These are phyloP conservation scores for Myiotriccus ornatus DNA, from an alignment of 2,797 vertebrate genomes.

Conservation along the genomic window DNA sequence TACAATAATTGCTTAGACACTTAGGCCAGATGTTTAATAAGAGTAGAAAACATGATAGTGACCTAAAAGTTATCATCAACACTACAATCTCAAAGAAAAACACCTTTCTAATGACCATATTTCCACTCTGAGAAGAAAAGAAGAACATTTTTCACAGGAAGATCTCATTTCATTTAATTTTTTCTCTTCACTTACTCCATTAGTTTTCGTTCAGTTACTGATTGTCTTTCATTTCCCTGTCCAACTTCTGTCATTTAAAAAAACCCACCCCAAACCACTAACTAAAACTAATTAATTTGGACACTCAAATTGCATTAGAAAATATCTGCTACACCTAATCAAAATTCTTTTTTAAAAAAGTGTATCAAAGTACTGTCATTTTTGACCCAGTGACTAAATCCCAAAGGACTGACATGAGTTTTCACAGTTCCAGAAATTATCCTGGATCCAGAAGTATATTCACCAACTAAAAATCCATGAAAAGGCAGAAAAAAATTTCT, in stretches of 20 bases:
- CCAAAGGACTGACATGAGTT: background rate
- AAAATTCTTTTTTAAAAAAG: background rate
- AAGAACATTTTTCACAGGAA: conserved; percentile 71
- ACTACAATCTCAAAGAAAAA: background rate
- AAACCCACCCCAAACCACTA: background rate
- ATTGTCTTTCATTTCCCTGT: conserved; percentile 26
- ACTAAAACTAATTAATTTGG: conserved; percentile 32
- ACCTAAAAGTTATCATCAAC: background rate
- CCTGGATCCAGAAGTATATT: background rate
- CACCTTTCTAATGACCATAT: conserved; percentile 21
- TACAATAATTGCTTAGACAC: background rate
- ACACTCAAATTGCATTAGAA: conserved; percentile 31
- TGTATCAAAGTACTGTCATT: background rate
- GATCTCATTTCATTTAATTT: conserved; percentile 77
- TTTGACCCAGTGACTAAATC: background rate
- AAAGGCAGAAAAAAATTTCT: background rate
- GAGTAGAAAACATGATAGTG: background rate
- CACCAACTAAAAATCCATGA: background rate
- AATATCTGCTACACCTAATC: conserved; percentile 8
- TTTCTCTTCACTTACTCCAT: conserved; percentile 53
- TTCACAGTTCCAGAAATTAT: background rate
- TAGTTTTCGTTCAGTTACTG: conserved; percentile 67
- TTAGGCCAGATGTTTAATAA: background rate
- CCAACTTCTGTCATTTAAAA: background rate
- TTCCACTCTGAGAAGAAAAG: conserved; percentile 51